Conservation (phyloP, 2,113 vertebrate species). For the Triplophysa dalaica region DNA sequence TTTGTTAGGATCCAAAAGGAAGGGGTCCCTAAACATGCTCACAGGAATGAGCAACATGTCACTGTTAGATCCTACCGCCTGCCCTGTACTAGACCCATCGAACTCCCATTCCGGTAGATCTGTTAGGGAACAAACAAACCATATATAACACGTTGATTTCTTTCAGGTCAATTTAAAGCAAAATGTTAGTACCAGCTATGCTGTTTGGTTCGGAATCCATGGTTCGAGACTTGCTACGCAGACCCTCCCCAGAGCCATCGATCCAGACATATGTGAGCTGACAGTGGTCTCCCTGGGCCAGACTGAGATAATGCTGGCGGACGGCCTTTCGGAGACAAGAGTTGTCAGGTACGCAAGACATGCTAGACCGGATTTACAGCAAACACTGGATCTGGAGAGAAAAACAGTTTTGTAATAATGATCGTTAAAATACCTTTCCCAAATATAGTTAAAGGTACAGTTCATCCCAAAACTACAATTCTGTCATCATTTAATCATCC, state of each 20-base stretch:
- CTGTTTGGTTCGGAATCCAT: slow-evolving; percentile 71
- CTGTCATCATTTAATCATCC: too few species aligned
- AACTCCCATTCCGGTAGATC: slow-evolving; percentile 79
- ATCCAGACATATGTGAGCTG: slow-evolving; percentile 81
- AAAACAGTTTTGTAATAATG: background rate
- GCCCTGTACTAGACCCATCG: slow-evolving; percentile 74
- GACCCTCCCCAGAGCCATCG: slow-evolving; percentile 72
- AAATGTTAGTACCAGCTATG: slow-evolving; percentile 65
- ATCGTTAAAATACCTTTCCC: too few species aligned
- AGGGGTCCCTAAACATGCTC: slow-evolving; percentile 77
- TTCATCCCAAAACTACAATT: too few species aligned
- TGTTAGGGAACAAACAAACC: slow-evolving; percentile 47
- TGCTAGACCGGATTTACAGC: slow-evolving; percentile 20
- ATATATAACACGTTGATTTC: background rate
- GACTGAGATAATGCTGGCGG: slow-evolving; percentile 73
- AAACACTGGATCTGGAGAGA: background rate
- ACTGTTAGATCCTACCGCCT: slow-evolving; percentile 80
- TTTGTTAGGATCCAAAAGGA: slow-evolving; percentile 73
- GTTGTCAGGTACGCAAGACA: slow-evolving; percentile 72
- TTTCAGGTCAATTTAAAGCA: background rate
- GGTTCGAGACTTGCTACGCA: slow-evolving; percentile 77
- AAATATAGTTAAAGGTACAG: too few species aligned
- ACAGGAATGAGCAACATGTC: slow-evolving; percentile 82
- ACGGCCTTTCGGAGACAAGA: slow-evolving; percentile 76
- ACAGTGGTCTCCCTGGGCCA: slow-evolving; percentile 69